phyloP scores from a whole-genome alignment of 30 jellyfish, hydroid and myxozoan genomes.

The Chironex yamaguchii region DNA sequence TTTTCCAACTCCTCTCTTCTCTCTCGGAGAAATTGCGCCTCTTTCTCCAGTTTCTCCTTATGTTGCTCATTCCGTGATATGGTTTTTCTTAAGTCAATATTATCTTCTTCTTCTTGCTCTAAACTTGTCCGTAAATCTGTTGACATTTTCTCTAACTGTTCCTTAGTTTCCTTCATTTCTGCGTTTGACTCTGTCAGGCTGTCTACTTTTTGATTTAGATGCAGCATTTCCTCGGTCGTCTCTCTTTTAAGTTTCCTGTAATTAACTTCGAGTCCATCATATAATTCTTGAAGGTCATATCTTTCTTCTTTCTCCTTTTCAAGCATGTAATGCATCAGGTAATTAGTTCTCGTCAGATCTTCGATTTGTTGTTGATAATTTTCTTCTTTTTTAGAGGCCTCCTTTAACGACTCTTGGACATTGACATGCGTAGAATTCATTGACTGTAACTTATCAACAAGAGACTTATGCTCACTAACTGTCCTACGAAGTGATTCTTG shows the following conservation, averaged over 20 bases:
- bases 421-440: constrained; percentile 84
- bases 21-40: constrained; percentile 59
- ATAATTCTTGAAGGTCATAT: constrained; percentile 86
- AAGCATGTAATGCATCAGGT: constrained; percentile 82
- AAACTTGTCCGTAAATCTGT: constrained; percentile 66
- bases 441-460: constrained; percentile 77
- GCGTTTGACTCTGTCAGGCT: constrained; percentile 66
- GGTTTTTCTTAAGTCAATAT: constrained; percentile 57
- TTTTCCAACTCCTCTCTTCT: constrained; percentile 64
- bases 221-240: constrained; percentile 62
- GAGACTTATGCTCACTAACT: constrained; percentile 76
- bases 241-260: constrained; percentile 75
- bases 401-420: constrained; percentile 88
- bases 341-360: constrained; percentile 77
- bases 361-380: constrained; percentile 88
- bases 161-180: constrained; percentile 31
- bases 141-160: constrained; percentile 45
- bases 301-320: constrained; percentile 96
- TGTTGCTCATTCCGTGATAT: constrained; percentile 62
- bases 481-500: constrained; percentile 82
- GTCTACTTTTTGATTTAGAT: constrained; percentile 67
- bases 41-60: constrained; percentile 65
- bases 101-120: constrained; percentile 94
- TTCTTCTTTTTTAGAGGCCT: constrained; percentile 91
- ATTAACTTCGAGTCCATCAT: constrained; percentile 67